Evolutionary conservation across 2,888 invertebrate genomes (phyloP).

Genomic region (Acleris laterana): DNA sequence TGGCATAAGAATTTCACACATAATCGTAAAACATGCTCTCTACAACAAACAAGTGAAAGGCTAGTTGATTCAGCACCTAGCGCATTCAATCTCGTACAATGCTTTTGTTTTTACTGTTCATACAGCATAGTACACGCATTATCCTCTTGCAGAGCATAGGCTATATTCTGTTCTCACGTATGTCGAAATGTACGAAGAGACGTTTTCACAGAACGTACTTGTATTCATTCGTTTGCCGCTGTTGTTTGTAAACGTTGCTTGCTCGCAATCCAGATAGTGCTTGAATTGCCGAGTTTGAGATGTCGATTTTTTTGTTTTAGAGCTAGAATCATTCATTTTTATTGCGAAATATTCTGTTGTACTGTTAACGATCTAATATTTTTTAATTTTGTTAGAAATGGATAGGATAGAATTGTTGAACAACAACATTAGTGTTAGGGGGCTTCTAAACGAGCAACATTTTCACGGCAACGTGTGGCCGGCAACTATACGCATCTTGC

Average conservation of each 20-base stretch:
- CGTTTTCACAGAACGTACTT: constrained; percentile 54
- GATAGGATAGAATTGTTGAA: too few relatives aligned
- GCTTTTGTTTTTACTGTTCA: constrained; percentile 23
- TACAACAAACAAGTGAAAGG: constrained; percentile 21
- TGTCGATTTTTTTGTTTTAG: constrained; percentile 44
- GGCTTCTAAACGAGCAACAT: too few relatives aligned
- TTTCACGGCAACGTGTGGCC: too few relatives aligned
- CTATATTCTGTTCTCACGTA: constrained; percentile 42
- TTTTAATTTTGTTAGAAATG: too few relatives aligned
- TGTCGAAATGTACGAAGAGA: constrained; percentile 55
- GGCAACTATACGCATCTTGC: too few relatives aligned
- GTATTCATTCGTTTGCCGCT: constrained; percentile 66
- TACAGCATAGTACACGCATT: constrained; percentile 25
- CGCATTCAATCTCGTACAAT: constrained; percentile 20
- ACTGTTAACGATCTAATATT: too few relatives aligned
- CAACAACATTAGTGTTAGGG: too few relatives aligned
- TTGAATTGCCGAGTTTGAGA: constrained; percentile 37
- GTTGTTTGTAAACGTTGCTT: constrained; percentile 72
- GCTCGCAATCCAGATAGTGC: constrained; percentile 61
- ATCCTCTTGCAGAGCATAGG: constrained; percentile 27
- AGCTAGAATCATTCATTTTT: background rate
- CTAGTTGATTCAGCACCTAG: constrained; percentile 11
- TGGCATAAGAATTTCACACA: background rate
- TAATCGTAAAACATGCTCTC: background rate
- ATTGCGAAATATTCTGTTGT: too few relatives aligned